A percentile compares a stretch with the other conserved stretches of the same genome.
These are phyloP conservation scores for Tyria jacobaeae DNA, from an alignment of 2,888 invertebrate species.

Conservation along the genomic window DNA sequence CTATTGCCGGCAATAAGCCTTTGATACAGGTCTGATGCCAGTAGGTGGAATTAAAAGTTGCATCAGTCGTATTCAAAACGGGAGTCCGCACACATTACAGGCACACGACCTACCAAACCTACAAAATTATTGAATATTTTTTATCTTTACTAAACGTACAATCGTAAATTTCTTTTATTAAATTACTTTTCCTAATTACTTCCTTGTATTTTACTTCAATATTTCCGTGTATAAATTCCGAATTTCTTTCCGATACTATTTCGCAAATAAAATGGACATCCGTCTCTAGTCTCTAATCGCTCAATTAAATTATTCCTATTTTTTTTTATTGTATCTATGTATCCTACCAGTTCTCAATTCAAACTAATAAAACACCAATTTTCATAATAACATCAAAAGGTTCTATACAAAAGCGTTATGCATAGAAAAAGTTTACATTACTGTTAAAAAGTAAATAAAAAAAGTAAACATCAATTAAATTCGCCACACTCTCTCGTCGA, in stretches of 20 bases:
- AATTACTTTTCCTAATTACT: not conserved
- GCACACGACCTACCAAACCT: too few species aligned
- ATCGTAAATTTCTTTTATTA: not conserved
- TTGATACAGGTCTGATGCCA: too few species aligned
- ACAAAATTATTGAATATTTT: too few species aligned
- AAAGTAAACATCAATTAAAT: constrained; percentile 28
- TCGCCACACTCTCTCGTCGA: constrained; percentile 48
- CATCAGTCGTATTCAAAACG: too few species aligned
- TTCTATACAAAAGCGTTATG: not conserved
- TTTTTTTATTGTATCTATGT: not conserved
- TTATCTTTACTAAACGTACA: too few species aligned
- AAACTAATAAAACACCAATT: not conserved
- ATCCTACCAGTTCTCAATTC: not conserved
- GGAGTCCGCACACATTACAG: too few species aligned
- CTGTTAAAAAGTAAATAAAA: constrained; percentile 4
- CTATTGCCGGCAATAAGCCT: too few species aligned
- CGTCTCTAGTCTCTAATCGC: not conserved
- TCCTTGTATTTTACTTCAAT: not conserved
- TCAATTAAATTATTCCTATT: not conserved
- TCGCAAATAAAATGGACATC: not conserved
- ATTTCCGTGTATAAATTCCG: not conserved
- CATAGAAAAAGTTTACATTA: constrained; percentile 6
- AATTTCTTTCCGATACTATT: not conserved
- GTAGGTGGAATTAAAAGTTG: too few species aligned
- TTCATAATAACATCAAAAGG: not conserved